Evolutionary conservation across 2,888 invertebrate genomes (phyloP), one percentile per base, ranked within the genome.

Genomic region (Liodrosophila aerea): DNA sequence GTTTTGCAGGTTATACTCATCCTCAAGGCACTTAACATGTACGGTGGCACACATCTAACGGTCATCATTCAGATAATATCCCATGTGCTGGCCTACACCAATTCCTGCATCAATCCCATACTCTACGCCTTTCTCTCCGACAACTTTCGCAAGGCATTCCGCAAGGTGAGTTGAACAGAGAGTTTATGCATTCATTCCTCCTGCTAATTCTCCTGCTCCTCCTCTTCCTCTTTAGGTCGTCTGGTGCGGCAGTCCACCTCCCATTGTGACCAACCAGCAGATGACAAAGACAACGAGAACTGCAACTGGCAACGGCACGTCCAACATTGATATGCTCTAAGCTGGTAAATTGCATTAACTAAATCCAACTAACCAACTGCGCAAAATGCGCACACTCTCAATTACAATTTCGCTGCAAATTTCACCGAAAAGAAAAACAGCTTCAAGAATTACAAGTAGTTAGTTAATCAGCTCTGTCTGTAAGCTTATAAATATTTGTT

Each of bases 121-220:
- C 92, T 98, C 45, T 98, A 98, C 91, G 97, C 97, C 2, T 97
- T 98, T 90, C 92, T 98, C 46, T 97, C 97, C 1, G 97, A 98
- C 85, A 97, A 97, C 91, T 98, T 98, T 91, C 93, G 97, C 76
- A 94, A 96, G 87, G 97, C 97, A 15, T 98, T 98, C 89, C 92
- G 92, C 63, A 93, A 93, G 89, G 93, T 90, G 71, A 85, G 78
- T 9, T 3, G 12, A 12, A 5, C 33, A 33, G 13, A 8, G 13
- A n/a, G n/a, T n/a, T n/a, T n/a, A n/a, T n/a, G n/a, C n/a, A n/a
- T n/a, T n/a, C n/a, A n/a, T n/a, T 5, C 4, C 15, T 2, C 1
- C 9, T 16, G 8, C 30, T 7, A 1, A 8, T 8, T 36, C 4
- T 27, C n/a, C n/a, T n/a, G n/a, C 9, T 49, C n/a, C 27, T 52